These are phyloP conservation scores for Strigops habroptila DNA, from an alignment of 2,113 vertebrate species.

Conservation along the genomic window DNA sequence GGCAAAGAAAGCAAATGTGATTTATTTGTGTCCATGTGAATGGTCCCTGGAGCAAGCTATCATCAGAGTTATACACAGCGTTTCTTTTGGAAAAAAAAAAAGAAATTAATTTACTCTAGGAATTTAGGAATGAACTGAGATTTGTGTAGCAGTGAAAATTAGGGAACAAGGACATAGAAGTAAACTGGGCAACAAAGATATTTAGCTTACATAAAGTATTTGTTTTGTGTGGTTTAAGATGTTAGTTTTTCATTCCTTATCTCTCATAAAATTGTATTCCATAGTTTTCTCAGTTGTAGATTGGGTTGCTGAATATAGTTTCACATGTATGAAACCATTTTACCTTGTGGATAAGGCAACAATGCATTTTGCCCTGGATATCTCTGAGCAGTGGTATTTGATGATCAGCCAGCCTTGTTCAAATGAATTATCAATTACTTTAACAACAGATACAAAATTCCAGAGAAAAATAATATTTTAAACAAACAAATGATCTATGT, in stretches of 20 bases:
- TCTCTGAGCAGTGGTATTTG: background rate
- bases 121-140: background rate
- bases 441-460: background rate
- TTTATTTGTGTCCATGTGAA: background rate
- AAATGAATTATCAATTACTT: background rate
- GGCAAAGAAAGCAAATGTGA: background rate
- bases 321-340: background rate
- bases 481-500: background rate
- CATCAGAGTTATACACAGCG: background rate
- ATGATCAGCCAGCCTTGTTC: background rate
- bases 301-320: background rate
- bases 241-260: background rate
- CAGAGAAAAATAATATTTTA: background rate
- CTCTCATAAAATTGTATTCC: background rate
- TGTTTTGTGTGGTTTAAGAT: background rate
- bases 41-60: background rate
- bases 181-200: background rate
- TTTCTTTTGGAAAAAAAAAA: background rate
- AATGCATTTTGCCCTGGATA: background rate
- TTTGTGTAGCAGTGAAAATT: background rate
- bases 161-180: background rate
- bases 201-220: background rate
- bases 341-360: background rate
- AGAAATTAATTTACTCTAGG: background rate
- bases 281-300: background rate